A percentile compares a stretch with the other conserved stretches of the same genome.
Conservation (phyloP, 2,113 vertebrate species). For the Pollachius pollachius region DNA sequence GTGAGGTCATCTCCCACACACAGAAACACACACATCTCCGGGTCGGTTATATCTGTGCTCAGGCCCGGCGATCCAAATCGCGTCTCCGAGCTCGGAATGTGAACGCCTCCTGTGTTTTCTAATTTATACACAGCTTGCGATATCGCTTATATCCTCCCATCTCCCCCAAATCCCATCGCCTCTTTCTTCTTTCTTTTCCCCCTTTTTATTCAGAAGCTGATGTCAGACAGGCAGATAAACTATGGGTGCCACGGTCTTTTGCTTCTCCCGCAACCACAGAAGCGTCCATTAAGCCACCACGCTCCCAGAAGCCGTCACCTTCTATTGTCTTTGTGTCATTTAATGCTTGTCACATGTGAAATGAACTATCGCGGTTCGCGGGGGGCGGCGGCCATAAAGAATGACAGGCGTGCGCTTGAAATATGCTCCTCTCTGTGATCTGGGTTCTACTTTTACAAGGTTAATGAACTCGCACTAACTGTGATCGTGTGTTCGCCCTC, state of each 20-base stretch:
- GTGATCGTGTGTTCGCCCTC: conserved; percentile 62
- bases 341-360: conserved; percentile 61
- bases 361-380: conserved; percentile 50
- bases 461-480: conserved; percentile 70
- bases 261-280: neutral
- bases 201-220: conserved; percentile 20
- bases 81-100: conserved; percentile 41
- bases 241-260: conserved; percentile 23
- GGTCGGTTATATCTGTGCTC: conserved; percentile 32
- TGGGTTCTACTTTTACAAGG: conserved; percentile 57
- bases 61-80: conserved; percentile 33
- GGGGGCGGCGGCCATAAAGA: conserved; percentile 52
- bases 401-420: conserved; percentile 52
- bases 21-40: conserved; percentile 3
- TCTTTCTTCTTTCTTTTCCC: neutral
- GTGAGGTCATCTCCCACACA: conserved; percentile 13
- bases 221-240: conserved; percentile 20
- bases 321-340: conserved; percentile 60
- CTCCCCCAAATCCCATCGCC: too few species aligned
- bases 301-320: too few species aligned
- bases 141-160: neutral
- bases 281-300: too few species aligned
- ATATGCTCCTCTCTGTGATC: conserved; percentile 55
- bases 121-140: conserved; percentile 53
- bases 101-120: conserved; percentile 53